Evolutionary conservation across 2,797 vertebrate species (phyloP), one percentile per base, ranked within the genome.

Genomic region (Sebastiscus albofasciatus): DNA sequence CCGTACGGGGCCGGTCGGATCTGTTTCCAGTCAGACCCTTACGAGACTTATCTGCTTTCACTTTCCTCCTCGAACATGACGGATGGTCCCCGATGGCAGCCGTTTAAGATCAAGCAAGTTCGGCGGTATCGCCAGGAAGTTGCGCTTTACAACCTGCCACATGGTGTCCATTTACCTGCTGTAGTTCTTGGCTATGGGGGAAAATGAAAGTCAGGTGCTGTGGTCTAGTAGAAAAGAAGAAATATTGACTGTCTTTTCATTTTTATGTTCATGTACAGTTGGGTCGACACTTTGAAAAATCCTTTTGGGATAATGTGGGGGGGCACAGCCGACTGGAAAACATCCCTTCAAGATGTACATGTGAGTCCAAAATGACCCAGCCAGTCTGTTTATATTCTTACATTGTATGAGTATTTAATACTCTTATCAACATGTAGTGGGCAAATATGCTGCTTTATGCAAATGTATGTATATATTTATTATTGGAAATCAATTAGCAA

Each of bases 21-120:
- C 94, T 94, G 94, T 80, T 93, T 92, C 83, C 75, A 92, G 85
- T 95, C 95, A 93, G 74, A 22, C 64, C 71, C 81, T 81, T 73
- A 71, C 58, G 24, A 86, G 80, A 64, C 55, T 68, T 81, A 64
- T 91, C 90, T 91, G 87, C 89, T 93, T 93, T 93, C 83, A 72
- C 78, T 93, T 91, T 87, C 64, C 79, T 56, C 66, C 76, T 61
- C 26, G 18, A 66, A 88, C 52, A 56, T 91, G 88, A 94, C n/a
- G 80, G 89, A 94, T 76, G 83, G 83, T 68, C 85, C 72, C 55
- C 16, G 71, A 27, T 71, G 85, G 64, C 70, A 52, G 77, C 46
- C 29, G 73, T 80, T 77, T 80, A 74, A 87, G 73, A 88, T 90
- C 84, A 87, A 86, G 71, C 67, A 61, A 65, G 84, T 64, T 72